These are phyloP conservation scores for Troglohyphantes excavatus DNA, from an alignment of 2,888 invertebrate species.

Conservation along the genomic window DNA sequence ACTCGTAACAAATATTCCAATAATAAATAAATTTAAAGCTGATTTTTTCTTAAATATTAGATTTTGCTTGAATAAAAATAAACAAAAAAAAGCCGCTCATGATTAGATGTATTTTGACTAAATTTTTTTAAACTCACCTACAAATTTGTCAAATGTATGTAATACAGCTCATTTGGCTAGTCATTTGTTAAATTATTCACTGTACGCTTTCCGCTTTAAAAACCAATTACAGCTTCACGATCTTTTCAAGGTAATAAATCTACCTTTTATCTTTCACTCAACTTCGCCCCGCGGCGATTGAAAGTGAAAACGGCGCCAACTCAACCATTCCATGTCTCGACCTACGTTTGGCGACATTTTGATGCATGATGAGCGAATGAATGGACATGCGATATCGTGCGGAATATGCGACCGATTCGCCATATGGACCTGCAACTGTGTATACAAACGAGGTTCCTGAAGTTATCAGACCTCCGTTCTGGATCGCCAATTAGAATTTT, in stretches of 20 bases:
- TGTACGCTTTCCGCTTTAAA: too few species aligned
- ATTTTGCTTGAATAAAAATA: too few species aligned
- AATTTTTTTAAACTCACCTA: too few species aligned
- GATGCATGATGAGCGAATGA: neutral
- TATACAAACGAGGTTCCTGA: neutral
- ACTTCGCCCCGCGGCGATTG: neutral
- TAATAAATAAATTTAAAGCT: too few species aligned
- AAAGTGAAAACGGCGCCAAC: conserved; percentile 9
- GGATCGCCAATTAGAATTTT: neutral
- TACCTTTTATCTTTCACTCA: neutral
- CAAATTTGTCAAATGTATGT: too few species aligned
- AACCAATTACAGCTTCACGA: neutral
- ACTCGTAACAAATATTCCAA: too few species aligned
- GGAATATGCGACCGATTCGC: neutral
- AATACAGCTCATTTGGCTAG: too few species aligned
- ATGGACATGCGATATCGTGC: conserved; percentile 9
- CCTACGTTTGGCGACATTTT: conserved; percentile 5
- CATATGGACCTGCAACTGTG: neutral
- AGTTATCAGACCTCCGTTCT: neutral
- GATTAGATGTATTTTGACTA: too few species aligned
- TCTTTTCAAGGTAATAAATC: neutral
- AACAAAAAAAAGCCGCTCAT: too few species aligned
- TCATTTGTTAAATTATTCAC: too few species aligned
- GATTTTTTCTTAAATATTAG: too few species aligned
- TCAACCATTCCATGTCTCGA: neutral